Evolutionary conservation across 1,140 invertebrate genomes (phyloP).

Genomic region (Grapholita molesta): DNA sequence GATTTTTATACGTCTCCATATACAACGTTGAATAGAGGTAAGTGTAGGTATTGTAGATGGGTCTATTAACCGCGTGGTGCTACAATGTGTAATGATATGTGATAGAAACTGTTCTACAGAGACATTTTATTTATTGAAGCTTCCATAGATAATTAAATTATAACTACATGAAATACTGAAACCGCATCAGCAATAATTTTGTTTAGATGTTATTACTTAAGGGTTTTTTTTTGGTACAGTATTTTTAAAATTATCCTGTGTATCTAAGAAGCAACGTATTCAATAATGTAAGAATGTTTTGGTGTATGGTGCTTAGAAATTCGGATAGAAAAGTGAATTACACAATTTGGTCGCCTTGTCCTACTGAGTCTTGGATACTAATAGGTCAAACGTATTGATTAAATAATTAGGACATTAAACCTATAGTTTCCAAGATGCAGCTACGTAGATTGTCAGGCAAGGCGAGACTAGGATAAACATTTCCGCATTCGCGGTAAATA

Average conservation of each 20-base stretch:
- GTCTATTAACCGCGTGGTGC: slow-evolving; percentile 76
- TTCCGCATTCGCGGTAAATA: neutral
- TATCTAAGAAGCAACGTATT: slow-evolving; percentile 53
- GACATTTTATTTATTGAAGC: slow-evolving; percentile 75
- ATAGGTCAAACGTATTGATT: neutral
- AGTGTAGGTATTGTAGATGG: slow-evolving; percentile 73
- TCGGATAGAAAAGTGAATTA: slow-evolving; percentile 1
- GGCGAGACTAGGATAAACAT: neutral
- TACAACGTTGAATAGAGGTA: slow-evolving; percentile 74
- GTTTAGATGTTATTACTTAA: slow-evolving; percentile 48
- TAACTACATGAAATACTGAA: slow-evolving; percentile 50
- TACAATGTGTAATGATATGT: slow-evolving; percentile 76
- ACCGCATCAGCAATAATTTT: slow-evolving; percentile 64
- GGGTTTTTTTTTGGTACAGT: slow-evolving; percentile 52
- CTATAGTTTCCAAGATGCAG: neutral
- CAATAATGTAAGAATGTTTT: slow-evolving; percentile 35
- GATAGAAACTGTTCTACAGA: slow-evolving; percentile 75
- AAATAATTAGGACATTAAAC: neutral
- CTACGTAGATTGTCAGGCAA: neutral
- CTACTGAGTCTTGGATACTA: neutral
- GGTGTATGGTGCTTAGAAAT: neutral
- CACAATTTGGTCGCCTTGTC: slow-evolving; percentile 4
- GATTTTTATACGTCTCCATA: slow-evolving; percentile 76
- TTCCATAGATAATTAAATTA: slow-evolving; percentile 66
- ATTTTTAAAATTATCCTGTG: slow-evolving; percentile 44